A percentile compares a stretch with the other conserved stretches of the same genome.
Conservation (phyloP, 2,888 invertebrate species). For the Epiblema foenella region DNA sequence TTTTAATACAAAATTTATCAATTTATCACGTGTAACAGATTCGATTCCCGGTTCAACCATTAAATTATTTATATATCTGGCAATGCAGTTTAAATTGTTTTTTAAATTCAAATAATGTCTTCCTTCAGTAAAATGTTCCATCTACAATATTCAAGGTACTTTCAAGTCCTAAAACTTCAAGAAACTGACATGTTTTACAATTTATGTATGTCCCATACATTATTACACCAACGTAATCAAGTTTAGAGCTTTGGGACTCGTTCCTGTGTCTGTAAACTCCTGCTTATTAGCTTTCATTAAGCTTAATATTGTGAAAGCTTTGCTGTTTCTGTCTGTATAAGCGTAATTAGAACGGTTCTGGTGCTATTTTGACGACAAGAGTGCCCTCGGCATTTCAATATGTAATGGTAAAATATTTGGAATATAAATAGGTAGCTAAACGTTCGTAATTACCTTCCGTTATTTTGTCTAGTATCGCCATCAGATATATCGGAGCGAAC, state of each 20-base stretch:
- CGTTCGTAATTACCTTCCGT: too few relatives aligned
- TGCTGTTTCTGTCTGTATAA: conserved; percentile 13
- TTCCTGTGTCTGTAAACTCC: neutral
- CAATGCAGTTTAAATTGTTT: too few relatives aligned
- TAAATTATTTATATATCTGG: too few relatives aligned
- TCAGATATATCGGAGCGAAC: too few relatives aligned
- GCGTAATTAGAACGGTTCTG: conserved; percentile 13
- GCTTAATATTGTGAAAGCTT: conserved; percentile 26
- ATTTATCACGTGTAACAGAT: too few relatives aligned
- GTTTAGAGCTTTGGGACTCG: conserved; percentile 11
- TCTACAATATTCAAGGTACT: too few relatives aligned
- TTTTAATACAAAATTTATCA: too few relatives aligned
- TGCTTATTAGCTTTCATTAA: conserved; percentile 29
- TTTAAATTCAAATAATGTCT: too few relatives aligned
- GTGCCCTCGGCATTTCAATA: neutral
- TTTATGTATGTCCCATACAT: neutral
- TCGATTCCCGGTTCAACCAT: too few relatives aligned
- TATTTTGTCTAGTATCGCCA: too few relatives aligned
- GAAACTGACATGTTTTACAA: neutral
- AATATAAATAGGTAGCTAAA: neutral
- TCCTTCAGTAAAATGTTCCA: too few relatives aligned
- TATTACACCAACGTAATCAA: conserved; percentile 9
- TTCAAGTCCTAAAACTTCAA: too few relatives aligned
- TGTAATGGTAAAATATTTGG: neutral
- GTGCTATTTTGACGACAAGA: conserved; percentile 17